Evolutionary conservation across 2,888 invertebrate species (phyloP), one percentile per base, ranked within the genome.

Genomic region (Omphaloscelis lunosa): DNA sequence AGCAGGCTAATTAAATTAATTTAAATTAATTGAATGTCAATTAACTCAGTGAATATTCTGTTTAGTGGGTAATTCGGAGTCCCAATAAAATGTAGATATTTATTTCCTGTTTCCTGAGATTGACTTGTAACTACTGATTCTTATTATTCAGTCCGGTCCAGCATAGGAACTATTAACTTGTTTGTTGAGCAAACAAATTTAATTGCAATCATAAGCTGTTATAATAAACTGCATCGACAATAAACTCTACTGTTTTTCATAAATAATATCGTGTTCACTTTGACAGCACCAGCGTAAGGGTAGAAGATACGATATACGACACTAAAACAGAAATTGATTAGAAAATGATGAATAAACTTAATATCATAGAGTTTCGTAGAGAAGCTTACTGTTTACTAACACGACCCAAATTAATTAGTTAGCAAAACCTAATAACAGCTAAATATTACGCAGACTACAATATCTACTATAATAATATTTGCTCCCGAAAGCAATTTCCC

Each of bases 361-460:
- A 76, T 69, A 76, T 72, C 11, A 23, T 27, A n/a, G 3, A 76
- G 23, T 34, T 62, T 69, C 48, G 23, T 65, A 29, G n/a, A 41
- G 17, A 67, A 61, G 53, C 56, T 67, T 27, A 66, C 53, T n/a
- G 72, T 85, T 85, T 70, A 59, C 53, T 45, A 63, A 39, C 51
- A 85, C 12, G 17, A 67, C 6, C 39, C 29, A 77, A 83, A 68
- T 82, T 82, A 82, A 83, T 83, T 83, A 71, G 27, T 12, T 29
- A 73, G 48, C 63, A 71, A 62, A 77, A 77, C 41, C 5, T 85
- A 77, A 82, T 86, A 77, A 61, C 56, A 41, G 15, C 66, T 12
- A 56, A 72, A 82, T 82, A 71, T 71, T 85, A 77, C 82, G 3
- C 39, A 70, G 62, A 71, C 66, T 71, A 82, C 41, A 73, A 73